Percentiles rank a stretch among this genome's conserved stretches.
These are phyloP conservation scores for Phylloscopus trochiloides DNA, from an alignment of 2,113 vertebrate genomes.

Conservation along the genomic window DNA sequence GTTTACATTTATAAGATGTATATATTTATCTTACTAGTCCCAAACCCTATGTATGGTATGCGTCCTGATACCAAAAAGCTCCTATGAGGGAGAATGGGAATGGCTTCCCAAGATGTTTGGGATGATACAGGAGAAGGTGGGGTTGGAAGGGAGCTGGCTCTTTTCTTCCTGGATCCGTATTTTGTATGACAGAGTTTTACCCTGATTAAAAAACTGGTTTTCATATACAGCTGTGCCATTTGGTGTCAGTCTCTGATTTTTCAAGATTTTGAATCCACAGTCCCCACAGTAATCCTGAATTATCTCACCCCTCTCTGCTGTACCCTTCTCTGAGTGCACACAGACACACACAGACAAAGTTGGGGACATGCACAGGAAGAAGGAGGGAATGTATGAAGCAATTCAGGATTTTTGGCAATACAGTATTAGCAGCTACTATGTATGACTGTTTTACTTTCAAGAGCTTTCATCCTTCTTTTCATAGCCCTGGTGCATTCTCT, in stretches of 20 bases:
- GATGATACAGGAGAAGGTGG: not conserved
- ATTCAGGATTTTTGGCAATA: not conserved
- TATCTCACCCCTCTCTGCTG: not conserved
- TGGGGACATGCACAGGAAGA: rapidly evolving
- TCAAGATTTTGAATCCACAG: not conserved
- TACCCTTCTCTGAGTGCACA: not conserved
- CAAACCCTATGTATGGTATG: rapidly evolving
- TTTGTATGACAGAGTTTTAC: not conserved
- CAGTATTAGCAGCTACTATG: not conserved
- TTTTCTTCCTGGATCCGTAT: not conserved
- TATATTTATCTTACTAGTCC: not conserved
- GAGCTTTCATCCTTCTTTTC: not conserved
- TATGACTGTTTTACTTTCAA: not conserved
- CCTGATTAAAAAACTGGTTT: not conserved
- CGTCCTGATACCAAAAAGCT: not conserved
- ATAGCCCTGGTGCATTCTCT: not conserved
- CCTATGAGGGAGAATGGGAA: not conserved
- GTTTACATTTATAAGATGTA: not conserved
- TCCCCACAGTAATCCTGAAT: not conserved
- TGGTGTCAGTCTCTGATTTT: not conserved
- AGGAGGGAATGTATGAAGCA: not conserved
- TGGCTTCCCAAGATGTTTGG: not conserved
- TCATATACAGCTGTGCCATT: not conserved
- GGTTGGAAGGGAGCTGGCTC: not conserved
- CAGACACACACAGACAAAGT: rapidly evolving